These are phyloP conservation scores for Sinocyclocheilus maitianheensis DNA, from an alignment of 2,113 vertebrate species.

Conservation along the genomic window DNA sequence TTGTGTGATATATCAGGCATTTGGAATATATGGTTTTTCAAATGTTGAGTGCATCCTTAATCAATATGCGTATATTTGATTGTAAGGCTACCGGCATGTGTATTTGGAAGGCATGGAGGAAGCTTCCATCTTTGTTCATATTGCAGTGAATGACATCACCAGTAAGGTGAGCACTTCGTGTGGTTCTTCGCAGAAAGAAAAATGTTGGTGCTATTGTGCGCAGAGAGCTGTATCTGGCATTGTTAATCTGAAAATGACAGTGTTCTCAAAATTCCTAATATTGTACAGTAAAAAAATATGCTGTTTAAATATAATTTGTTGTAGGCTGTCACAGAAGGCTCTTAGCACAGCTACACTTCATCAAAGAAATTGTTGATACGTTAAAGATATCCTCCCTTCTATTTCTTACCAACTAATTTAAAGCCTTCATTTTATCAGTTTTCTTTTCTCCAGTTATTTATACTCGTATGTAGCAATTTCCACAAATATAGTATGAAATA, in stretches of 20 bases:
- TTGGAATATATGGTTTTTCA: neutral
- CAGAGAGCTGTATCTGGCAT: neutral
- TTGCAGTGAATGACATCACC: slow-evolving; percentile 91
- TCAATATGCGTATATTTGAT: slow-evolving; percentile 20
- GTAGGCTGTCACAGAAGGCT: neutral
- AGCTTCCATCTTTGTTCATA: slow-evolving; percentile 96
- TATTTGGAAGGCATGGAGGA: slow-evolving; percentile 98
- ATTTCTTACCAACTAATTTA: neutral
- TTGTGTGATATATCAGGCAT: neutral
- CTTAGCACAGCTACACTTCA: neutral
- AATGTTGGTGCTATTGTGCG: no score
- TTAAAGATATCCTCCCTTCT: neutral
- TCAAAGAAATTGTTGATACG: no score
- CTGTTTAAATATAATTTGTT: neutral
- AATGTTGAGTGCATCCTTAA: neutral
- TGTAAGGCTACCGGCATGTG: slow-evolving; percentile 92
- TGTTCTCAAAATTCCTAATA: neutral
- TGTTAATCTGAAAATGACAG: neutral
- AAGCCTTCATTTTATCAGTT: no score
- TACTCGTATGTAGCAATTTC: no score
- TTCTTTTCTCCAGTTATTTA: no score
- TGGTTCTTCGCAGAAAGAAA: neutral
- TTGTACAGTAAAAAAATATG: neutral
- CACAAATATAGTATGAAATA: no score
- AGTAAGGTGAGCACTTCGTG: slow-evolving; percentile 90